These are phyloP conservation scores for Chloroclystis v-ata DNA, from an alignment of 2,888 invertebrate species.

Conservation along the genomic window DNA sequence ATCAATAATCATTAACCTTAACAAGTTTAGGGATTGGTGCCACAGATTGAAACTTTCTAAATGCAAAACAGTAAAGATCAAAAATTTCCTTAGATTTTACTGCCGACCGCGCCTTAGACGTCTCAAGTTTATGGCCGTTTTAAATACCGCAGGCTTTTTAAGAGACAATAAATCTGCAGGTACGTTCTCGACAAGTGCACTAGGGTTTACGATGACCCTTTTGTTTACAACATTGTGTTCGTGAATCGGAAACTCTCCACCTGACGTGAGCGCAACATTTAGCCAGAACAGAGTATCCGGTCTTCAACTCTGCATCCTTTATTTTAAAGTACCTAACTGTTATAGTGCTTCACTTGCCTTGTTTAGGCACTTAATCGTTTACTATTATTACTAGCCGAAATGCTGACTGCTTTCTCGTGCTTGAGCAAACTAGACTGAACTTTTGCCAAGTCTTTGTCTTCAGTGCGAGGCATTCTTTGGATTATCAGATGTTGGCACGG, in stretches of 20 bases:
- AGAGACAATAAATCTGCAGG: conserved; percentile 32
- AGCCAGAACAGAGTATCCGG: conserved; percentile 30
- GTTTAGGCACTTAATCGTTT: too few species aligned
- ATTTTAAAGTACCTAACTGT: conserved; percentile 31
- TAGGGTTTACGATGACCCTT: conserved; percentile 38
- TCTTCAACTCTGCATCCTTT: conserved; percentile 23
- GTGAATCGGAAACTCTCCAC: conserved; percentile 45
- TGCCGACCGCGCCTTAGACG: conserved; percentile 24
- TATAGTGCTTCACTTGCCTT: conserved; percentile 33
- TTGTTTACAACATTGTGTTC: conserved; percentile 42
- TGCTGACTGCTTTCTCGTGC: too few species aligned
- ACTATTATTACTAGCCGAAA: too few species aligned
- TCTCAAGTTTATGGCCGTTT: conserved; percentile 17
- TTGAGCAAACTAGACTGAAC: background rate
- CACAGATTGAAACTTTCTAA: conserved; percentile 7
- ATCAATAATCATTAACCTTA: too few species aligned
- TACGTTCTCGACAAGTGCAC: conserved; percentile 45
- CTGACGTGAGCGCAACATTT: conserved; percentile 39
- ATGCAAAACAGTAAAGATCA: conserved; percentile 7
- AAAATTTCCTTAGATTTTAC: conserved; percentile 16
- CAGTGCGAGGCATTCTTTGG: conserved; percentile 1
- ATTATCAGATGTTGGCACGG: conserved; percentile 5
- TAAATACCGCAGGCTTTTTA: conserved; percentile 27
- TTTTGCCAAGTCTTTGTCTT: conserved; percentile 4
- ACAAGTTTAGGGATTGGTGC: background rate